These are phyloP conservation scores for Marmota monax DNA, from an alignment of 2,113 vertebrate genomes.

Conservation along the genomic window DNA sequence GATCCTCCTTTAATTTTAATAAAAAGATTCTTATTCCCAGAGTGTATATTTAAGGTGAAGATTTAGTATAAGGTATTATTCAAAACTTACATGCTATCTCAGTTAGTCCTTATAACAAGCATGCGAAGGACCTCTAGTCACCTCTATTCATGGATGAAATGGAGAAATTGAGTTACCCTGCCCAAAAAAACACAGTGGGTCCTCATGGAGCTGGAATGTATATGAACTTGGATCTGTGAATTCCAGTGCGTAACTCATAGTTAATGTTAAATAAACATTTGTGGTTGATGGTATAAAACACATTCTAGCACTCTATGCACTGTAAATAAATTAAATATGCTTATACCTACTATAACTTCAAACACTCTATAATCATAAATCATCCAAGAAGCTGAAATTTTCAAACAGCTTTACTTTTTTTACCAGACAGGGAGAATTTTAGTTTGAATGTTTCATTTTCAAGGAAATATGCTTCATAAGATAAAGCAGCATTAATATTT, in stretches of 20 bases:
- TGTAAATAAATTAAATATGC: not conserved
- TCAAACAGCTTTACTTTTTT: slow-evolving; percentile 7
- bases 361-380: slow-evolving; percentile 20
- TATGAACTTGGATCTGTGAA: not conserved
- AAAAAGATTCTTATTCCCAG: not conserved
- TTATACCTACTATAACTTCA: not conserved
- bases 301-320: not conserved
- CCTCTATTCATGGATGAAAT: not conserved
- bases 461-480: slow-evolving; percentile 27
- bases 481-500: slow-evolving; percentile 51
- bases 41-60: not conserved
- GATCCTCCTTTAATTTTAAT: not conserved
- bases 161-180: not conserved
- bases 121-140: not conserved
- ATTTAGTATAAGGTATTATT: not conserved
- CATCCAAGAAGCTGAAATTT: slow-evolving; percentile 32
- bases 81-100: not conserved
- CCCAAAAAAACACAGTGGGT: not conserved
- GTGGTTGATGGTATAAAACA: not conserved
- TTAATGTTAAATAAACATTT: not conserved
- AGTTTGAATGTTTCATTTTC: slow-evolving; percentile 26
- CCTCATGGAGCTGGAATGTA: not conserved
- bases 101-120: not conserved
- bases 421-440: not conserved
- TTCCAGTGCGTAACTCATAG: not conserved